Conservation (phyloP, 2,113 vertebrate species). For the Gymnorhina tibicen region DNA sequence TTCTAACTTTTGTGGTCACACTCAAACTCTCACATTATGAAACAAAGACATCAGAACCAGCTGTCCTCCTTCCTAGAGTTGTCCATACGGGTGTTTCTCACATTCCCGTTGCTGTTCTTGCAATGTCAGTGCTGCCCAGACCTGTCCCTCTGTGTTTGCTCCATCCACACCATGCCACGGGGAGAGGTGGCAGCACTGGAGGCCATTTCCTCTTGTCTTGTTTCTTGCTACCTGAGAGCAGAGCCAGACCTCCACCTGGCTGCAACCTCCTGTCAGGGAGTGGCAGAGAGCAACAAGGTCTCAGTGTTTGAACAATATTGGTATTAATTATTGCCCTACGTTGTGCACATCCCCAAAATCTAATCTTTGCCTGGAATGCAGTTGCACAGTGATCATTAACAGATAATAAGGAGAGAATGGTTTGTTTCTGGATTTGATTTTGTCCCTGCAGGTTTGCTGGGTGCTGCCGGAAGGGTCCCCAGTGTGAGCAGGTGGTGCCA, state of each 20-base stretch:
- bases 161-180: fast-evolving
- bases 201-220: too few relatives aligned
- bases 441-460: background rate
- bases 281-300: background rate
- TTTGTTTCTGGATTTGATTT: too few relatives aligned
- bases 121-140: fast-evolving
- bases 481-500: background rate
- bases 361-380: background rate
- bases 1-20: background rate
- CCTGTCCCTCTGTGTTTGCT: background rate
- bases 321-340: background rate
- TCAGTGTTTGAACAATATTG: background rate
- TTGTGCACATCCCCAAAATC: background rate
- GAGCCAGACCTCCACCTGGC: background rate
- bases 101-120: fast-evolving
- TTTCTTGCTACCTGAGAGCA: background rate
- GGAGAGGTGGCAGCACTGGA: background rate
- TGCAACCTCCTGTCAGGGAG: background rate
- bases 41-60: background rate
- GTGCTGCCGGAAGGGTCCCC: background rate
- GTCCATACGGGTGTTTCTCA: background rate
- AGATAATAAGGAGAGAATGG: background rate
- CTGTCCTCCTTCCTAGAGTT: fast-evolving
- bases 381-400: background rate
- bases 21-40: background rate